These are phyloP conservation scores for Phoenicopterus ruber DNA, from an alignment of 2,113 vertebrate genomes.

Conservation along the genomic window DNA sequence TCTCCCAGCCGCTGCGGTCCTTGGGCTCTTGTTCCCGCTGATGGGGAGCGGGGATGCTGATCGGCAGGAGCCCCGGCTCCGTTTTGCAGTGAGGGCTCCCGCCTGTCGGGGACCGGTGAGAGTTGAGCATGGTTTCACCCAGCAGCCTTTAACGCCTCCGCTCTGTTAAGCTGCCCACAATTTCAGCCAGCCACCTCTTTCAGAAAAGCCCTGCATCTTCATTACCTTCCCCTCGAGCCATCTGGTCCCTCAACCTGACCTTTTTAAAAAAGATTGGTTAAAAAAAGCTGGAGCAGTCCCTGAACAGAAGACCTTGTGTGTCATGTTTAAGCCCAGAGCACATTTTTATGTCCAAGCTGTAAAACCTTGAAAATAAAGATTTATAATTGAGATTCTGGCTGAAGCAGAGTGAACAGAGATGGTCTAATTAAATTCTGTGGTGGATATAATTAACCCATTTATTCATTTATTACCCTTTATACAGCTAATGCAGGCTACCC, in stretches of 20 bases:
- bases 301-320: background rate
- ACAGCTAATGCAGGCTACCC: background rate
- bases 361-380: conserved; percentile 68
- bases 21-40: background rate
- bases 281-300: background rate
- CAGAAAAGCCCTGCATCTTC: conserved; percentile 20
- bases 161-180: background rate
- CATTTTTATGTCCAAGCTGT: conserved; percentile 57
- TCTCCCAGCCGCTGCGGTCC: background rate
- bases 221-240: conserved; percentile 36
- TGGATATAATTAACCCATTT: conserved; percentile 76
- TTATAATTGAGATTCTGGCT: conserved; percentile 73
- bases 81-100: background rate
- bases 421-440: conserved; percentile 76
- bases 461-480: conserved; percentile 67
- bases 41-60: background rate
- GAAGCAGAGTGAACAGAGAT: conserved; percentile 67
- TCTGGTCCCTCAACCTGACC: conserved; percentile 24
- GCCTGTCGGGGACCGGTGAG: background rate
- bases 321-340: conserved; percentile 40
- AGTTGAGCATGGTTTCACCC: background rate
- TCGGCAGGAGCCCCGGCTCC: background rate
- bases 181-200: background rate
- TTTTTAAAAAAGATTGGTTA: conserved; percentile 21
- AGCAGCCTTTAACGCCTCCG: background rate